phyloP scores from a whole-genome alignment of 1,140 invertebrate species.

The Magallana angulata region DNA sequence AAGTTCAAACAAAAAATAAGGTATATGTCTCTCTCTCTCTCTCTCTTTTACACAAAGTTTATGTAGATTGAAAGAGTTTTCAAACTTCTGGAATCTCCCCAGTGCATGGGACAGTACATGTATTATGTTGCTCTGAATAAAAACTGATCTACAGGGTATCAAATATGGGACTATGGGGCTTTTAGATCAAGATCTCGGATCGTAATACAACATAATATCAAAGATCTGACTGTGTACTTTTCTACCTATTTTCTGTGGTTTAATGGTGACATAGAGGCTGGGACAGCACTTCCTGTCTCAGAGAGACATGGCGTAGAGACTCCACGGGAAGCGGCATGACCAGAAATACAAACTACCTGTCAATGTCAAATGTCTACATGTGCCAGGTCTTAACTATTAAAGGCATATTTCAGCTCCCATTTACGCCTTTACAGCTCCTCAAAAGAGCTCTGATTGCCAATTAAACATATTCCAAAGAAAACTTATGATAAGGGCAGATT shows the following conservation, averaged over 20 bases:
- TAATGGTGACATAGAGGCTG: conserved; percentile 11
- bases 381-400: not conserved
- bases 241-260: not conserved
- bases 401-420: conserved; percentile 29
- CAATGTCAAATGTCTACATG: conserved; percentile 33
- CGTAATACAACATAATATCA: not conserved
- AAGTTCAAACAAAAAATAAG: not conserved
- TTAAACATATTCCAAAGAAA: conserved; percentile 15
- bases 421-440: conserved; percentile 21
- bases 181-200: not conserved
- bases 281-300: not conserved
- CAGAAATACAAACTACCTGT: conserved; percentile 10
- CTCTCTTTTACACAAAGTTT: not conserved
- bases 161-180: not conserved
- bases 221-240: not conserved
- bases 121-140: not conserved
- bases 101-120: not conserved
- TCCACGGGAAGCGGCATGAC: not conserved
- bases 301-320: not conserved
- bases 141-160: not conserved
- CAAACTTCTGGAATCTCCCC: not conserved
- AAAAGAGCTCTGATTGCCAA: conserved; percentile 29
- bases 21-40: not conserved
- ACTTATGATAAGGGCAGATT: conserved; percentile 36
- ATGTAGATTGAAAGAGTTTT: not conserved